These are phyloP conservation scores for Neolamprologus hecqui DNA, from an alignment of 2,113 vertebrate species.

Conservation along the genomic window DNA sequence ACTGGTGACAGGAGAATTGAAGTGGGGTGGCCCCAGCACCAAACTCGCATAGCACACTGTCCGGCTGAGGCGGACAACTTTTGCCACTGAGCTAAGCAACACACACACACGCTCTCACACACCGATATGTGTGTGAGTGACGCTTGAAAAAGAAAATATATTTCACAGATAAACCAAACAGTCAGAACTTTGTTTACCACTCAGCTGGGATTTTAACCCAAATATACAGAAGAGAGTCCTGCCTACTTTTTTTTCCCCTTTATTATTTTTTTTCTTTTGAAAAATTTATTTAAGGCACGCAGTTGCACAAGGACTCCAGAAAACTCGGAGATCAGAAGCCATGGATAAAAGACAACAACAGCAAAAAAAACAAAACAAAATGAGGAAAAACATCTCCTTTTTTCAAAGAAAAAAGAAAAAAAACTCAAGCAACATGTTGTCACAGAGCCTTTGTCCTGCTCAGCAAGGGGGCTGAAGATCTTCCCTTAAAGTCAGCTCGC, in stretches of 20 bases:
- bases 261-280: not conserved
- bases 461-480: not conserved
- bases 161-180: slow-evolving; percentile 18
- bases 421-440: not conserved
- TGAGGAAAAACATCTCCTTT: not conserved
- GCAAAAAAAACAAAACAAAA: not conserved
- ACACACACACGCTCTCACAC: not conserved
- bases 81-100: slow-evolving; percentile 9
- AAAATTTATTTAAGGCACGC: slow-evolving; percentile 24
- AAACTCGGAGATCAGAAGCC: slow-evolving; percentile 30
- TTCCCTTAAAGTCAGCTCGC: not conserved
- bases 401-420: not conserved
- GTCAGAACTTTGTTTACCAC: slow-evolving; percentile 40
- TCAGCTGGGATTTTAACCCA: slow-evolving; percentile 35
- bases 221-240: slow-evolving; percentile 14
- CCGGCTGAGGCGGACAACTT: slow-evolving; percentile 1
- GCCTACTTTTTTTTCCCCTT: not conserved
- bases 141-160: not conserved
- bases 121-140: not conserved
- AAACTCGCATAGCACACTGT: not conserved
- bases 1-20: slow-evolving; percentile 76
- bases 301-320: slow-evolving; percentile 43
- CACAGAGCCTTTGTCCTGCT: not conserved
- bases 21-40: not conserved
- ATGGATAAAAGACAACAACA: slow-evolving; percentile 7